These are phyloP conservation scores for Lacerta agilis DNA, from an alignment of 2,797 vertebrate genomes.

Conservation along the genomic window DNA sequence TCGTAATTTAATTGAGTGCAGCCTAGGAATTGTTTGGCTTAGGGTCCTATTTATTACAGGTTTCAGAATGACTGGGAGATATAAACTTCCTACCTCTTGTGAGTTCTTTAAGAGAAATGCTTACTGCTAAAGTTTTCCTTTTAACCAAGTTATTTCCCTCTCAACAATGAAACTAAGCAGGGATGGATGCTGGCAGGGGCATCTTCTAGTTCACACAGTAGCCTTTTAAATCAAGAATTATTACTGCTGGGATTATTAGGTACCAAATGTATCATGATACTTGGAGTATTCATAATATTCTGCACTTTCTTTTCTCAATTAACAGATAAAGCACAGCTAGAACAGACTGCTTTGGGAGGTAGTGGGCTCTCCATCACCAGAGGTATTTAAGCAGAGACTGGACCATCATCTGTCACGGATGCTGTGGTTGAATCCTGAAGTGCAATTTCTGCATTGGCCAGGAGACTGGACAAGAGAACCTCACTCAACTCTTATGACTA, in stretches of 20 bases:
- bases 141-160: not conserved
- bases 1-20: slow-evolving; percentile 24
- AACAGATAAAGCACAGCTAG: not conserved
- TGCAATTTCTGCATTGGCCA: not conserved
- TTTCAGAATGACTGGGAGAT: slow-evolving; percentile 64
- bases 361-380: not conserved
- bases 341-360: not conserved
- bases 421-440: not conserved
- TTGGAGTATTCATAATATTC: not conserved
- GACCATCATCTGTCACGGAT: not conserved
- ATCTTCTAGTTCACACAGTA: not conserved
- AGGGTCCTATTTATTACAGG: slow-evolving; percentile 56
- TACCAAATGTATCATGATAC: not conserved
- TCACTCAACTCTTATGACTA: not conserved
- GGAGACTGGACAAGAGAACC: not conserved
- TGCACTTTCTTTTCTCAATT: not conserved
- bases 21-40: slow-evolving; percentile 28
- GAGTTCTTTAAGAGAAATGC: not conserved
- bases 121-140: not conserved
- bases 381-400: not conserved
- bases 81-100: slow-evolving; percentile 12
- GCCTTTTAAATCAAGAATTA: not conserved
- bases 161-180: not conserved
- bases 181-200: not conserved
- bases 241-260: not conserved